These are phyloP conservation scores for Notamacropus eugenii DNA, from an alignment of 2,797 vertebrate species.

Conservation along the genomic window DNA sequence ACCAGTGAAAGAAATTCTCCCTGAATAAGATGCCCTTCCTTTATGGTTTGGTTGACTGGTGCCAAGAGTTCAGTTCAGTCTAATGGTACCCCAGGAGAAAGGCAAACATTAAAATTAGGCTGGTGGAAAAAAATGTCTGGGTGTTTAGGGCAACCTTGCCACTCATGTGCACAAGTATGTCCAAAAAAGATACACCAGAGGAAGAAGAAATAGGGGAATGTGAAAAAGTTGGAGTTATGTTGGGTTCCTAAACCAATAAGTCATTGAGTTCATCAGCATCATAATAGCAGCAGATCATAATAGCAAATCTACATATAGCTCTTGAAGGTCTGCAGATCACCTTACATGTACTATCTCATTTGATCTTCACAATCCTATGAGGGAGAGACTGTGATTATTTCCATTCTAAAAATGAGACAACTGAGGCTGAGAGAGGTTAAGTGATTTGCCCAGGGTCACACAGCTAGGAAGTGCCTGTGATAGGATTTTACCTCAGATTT, in stretches of 20 bases:
- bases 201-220: not conserved
- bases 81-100: not conserved
- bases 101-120: not conserved
- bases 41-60: not conserved
- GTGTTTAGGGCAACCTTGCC: not conserved
- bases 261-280: not conserved
- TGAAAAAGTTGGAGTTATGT: not conserved
- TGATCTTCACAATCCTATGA: not conserved
- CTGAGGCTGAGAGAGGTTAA: too few species aligned
- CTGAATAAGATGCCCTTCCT: not conserved
- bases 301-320: not conserved
- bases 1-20: not conserved
- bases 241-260: not conserved
- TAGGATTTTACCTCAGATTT: not conserved
- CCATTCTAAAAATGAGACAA: not conserved
- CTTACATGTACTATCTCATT: not conserved
- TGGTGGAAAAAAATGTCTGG: not conserved
- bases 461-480: not conserved
- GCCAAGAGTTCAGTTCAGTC: not conserved
- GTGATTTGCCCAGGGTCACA: not conserved
- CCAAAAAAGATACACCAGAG: not conserved
- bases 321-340: not conserved
- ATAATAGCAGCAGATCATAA: not conserved
- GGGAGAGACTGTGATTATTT: not conserved
- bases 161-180: not conserved